Evolutionary conservation across 2,888 invertebrate genomes (phyloP).

Genomic region (Coelinius sp.): DNA sequence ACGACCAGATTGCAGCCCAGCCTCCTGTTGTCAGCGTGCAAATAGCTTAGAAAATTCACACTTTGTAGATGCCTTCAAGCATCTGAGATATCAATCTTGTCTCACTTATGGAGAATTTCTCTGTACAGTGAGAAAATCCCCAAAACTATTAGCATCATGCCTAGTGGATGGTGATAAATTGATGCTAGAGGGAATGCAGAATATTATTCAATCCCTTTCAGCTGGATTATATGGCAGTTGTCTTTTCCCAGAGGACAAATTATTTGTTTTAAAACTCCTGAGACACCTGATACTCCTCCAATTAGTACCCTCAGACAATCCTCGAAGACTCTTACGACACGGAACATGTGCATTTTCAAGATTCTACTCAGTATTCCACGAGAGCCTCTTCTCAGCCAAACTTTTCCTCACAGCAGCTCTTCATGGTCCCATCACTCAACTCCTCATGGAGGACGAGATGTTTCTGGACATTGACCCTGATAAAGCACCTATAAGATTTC

Average conservation of each 20-base stretch:
- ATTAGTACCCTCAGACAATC: slow-evolving; percentile 79
- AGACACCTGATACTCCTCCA: slow-evolving; percentile 81
- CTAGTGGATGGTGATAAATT: slow-evolving; percentile 79
- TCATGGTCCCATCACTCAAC: slow-evolving; percentile 90
- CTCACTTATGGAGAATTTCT: slow-evolving; percentile 80
- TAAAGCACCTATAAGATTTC: slow-evolving; percentile 81
- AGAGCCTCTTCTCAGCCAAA: slow-evolving; percentile 91
- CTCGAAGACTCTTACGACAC: slow-evolving; percentile 82
- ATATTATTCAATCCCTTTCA: slow-evolving; percentile 74
- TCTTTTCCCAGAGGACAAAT: slow-evolving; percentile 82
- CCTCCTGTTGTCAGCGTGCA: slow-evolving; percentile 82
- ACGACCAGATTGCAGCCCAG: slow-evolving; percentile 82
- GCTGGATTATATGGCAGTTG: slow-evolving; percentile 82
- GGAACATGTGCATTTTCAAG: slow-evolving; percentile 90
- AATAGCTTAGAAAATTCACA: slow-evolving; percentile 76
- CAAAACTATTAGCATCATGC: slow-evolving; percentile 80
- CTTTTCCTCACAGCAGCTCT: slow-evolving; percentile 94
- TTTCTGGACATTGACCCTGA: slow-evolving; percentile 93
- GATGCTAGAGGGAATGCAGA: slow-evolving; percentile 69
- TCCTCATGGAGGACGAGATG: slow-evolving; percentile 91
- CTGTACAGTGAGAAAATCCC: slow-evolving; percentile 78
- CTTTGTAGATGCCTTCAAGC: slow-evolving; percentile 87
- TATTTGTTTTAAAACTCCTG: slow-evolving; percentile 77
- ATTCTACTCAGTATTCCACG: slow-evolving; percentile 89
- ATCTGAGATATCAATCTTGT: slow-evolving; percentile 85